Conservation (phyloP, 1,140 invertebrate genomes). For the Drosophila mayri region DNA sequence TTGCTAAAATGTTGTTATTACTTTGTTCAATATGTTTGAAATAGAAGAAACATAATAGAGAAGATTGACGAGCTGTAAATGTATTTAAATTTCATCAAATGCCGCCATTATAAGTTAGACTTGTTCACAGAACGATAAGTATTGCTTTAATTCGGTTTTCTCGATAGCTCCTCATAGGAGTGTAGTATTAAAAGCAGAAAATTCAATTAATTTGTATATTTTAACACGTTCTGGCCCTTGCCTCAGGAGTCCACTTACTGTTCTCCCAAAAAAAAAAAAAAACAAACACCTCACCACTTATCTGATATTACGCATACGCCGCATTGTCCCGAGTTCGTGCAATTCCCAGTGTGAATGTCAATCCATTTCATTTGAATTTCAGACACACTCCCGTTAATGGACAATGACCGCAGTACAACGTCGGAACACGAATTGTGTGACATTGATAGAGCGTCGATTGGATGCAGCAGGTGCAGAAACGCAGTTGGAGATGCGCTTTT, state of each 20-base stretch:
- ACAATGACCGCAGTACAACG: conserved; percentile 25
- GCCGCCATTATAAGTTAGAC: too few relatives aligned
- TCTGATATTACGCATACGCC: conserved; percentile 27
- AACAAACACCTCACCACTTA: background rate
- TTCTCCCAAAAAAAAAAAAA: background rate
- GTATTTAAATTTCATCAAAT: too few relatives aligned
- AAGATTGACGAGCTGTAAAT: too few relatives aligned
- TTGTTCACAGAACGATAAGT: too few relatives aligned
- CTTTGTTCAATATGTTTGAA: too few relatives aligned
- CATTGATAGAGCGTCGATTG: conserved; percentile 54
- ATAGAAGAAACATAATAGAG: too few relatives aligned
- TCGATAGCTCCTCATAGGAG: too few relatives aligned
- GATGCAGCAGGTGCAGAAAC: conserved; percentile 31
- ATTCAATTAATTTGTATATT: background rate
- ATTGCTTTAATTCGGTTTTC: too few relatives aligned
- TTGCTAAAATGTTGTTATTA: background rate
- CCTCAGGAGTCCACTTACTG: background rate
- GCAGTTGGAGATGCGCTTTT: conserved; percentile 27
- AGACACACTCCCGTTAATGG: conserved; percentile 40
- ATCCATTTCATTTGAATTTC: conserved; percentile 32
- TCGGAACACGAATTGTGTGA: conserved; percentile 20
- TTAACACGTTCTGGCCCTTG: background rate
- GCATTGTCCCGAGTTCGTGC: conserved; percentile 4
- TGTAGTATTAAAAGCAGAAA: too few relatives aligned
- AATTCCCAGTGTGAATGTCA: conserved; percentile 2